Evolutionary conservation across 2,888 invertebrate species (phyloP).

Genomic region (Hyles lineata): DNA sequence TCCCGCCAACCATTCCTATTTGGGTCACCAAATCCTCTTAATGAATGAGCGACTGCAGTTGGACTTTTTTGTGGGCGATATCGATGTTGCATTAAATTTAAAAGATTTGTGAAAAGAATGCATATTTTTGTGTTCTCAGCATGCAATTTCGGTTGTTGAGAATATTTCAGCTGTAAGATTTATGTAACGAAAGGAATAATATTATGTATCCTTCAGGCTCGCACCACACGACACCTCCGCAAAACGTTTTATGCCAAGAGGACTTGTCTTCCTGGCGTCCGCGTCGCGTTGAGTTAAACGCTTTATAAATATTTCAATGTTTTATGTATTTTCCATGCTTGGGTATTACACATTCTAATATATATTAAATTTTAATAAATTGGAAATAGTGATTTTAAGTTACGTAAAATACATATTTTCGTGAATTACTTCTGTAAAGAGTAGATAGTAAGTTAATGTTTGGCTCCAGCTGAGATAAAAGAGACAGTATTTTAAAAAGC

Average conservation of each 20-base stretch:
- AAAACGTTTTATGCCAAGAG: neutral
- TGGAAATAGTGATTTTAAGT: neutral
- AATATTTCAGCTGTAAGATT: neutral
- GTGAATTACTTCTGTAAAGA: neutral
- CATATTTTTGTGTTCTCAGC: neutral
- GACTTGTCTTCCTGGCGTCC: neutral
- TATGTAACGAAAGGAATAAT: neutral
- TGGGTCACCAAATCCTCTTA: slow-evolving; percentile 3
- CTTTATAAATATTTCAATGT: neutral
- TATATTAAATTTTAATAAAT: neutral
- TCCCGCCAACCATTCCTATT: neutral
- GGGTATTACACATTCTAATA: neutral
- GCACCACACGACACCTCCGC: neutral
- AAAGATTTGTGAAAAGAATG: neutral
- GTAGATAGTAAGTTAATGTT: neutral
- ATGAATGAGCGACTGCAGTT: slow-evolving; percentile 3
- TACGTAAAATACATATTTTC: neutral
- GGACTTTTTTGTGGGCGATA: neutral
- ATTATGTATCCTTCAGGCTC: neutral
- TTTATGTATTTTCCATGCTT: neutral
- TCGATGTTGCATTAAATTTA: neutral
- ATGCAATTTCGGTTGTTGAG: neutral
- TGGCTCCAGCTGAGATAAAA: neutral
- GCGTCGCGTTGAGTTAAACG: slow-evolving; percentile 1
- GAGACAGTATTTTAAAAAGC: neutral